Base-by-base conservation (phyloP, 2,797 vertebrate species). In the Chaenodraco wilsoni region DNA sequence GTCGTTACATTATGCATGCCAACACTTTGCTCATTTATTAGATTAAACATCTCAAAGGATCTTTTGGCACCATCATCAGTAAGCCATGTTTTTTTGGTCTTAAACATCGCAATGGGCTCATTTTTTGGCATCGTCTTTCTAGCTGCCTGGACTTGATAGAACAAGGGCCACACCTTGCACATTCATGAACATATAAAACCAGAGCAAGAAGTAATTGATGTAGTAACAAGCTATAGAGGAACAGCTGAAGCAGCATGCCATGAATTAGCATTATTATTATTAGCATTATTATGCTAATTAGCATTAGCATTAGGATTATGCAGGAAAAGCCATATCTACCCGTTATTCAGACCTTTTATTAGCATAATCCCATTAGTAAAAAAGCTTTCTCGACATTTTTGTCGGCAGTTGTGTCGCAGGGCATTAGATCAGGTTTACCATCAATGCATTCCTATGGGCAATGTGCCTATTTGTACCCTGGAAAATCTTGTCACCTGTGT, bases 191-290 rank as follows among this genome's bases (percentile, higher is more conserved):
- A 52, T 37, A 27, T 70, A 59, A 56, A 52, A n/a, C 33, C 15
- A 61, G 68, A 67, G 57, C 61, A 54, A 8, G 46, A 64, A 43
- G 27, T 41, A 44, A 63, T 27, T 57, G n/a, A 56, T 63, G 45
- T 43, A 66, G 63, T 46, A 73, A 61, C 3, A 59, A 46, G 44
- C 14, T 16, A 37, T 14, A 60, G 37, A 62, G 65, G 33, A 83
- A 73, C n/a, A 54, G 73, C 68, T 68, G 68, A 74, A 78, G 56
- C 80, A 75, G 76, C 61, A 74, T 55, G 76, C 65, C 63, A 65
- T 61, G 75, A 84, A 65, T 68, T 56, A 55, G 23, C 21, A 21
- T 21, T 21, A 21, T 21, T 21, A 21, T 21, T 21, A 21, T 21
- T 21, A 21, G 21, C 21, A 21, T 21, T 21, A 21, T 21, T 21